Evolutionary conservation across 2,888 invertebrate species (phyloP), one percentile per base, ranked within the genome.

Genomic region (Volucella inflata): DNA sequence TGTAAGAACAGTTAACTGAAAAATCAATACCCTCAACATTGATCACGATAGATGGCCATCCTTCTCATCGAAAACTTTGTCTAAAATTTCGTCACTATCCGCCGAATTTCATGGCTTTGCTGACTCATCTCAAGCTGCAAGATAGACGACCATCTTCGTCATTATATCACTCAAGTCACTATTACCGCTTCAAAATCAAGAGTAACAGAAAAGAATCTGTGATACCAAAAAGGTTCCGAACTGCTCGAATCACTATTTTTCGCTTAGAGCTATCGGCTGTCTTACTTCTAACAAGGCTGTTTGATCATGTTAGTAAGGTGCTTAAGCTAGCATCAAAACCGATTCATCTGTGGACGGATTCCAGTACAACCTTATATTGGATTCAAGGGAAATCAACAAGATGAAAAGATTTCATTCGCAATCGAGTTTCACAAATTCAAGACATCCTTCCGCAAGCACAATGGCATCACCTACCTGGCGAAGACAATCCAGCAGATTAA

Each of bases 211-310:
- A n/a, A n/a, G n/a, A n/a, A n/a, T n/a, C n/a, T n/a, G n/a, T n/a
- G n/a, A n/a, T n/a, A n/a, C n/a, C n/a, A n/a, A 65, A 38, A 44
- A 46, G 42, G 16, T 60, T 51, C 16, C 21, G 44, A 77, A 46
- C 21, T 60, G 38, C 48, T 64, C 67, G 74, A 11, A 44, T 80
- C 4, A 59, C 80, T 38, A 80, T 50, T 12, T 67, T 67, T 12
- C 65, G 75, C 10, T 38, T 80, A 16, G 80, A 80, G 21, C 30
- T 68, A 38, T 42, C 51, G 1, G 68, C 62, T 14, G 21, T 4
- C 40, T 14, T 44, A 12, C 60, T 60, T 60, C 8, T 60, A n/a
- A 21, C 44, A 12, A 17, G 44, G 12, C n/a, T 44, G n/a, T 44
- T 60, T 0, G 8, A 17, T 21, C 17, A n/a, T 12, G 12, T 46